These are phyloP conservation scores for Lasioglossum figueresi DNA, from an alignment of 2,888 invertebrate species.

Conservation along the genomic window DNA sequence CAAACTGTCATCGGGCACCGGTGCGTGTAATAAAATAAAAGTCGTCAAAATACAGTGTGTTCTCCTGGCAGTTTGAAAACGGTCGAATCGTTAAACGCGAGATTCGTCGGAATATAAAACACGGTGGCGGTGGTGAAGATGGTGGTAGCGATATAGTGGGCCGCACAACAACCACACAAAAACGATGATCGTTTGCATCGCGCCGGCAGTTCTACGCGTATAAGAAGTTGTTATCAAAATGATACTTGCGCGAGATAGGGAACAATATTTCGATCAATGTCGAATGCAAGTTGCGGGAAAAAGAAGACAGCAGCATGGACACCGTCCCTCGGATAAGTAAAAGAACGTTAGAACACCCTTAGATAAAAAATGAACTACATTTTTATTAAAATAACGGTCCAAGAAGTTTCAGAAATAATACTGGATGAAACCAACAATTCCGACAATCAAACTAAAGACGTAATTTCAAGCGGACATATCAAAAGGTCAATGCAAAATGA, in stretches of 20 bases:
- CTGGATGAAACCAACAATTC: too few relatives aligned
- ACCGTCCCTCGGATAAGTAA: neutral
- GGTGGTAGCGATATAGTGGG: slow-evolving; percentile 2
- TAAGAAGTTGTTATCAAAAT: slow-evolving; percentile 1
- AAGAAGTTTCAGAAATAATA: too few relatives aligned
- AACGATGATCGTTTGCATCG: neutral
- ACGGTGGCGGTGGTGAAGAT: neutral
- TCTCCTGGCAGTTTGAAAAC: neutral
- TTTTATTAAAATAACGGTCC: neutral
- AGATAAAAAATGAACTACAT: neutral
- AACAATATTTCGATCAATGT: slow-evolving; percentile 18
- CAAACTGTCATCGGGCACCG: neutral
- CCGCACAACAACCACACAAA: neutral
- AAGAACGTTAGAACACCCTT: neutral
- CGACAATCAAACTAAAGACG: neutral
- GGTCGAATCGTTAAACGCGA: slow-evolving; percentile 2
- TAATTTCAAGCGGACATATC: too few relatives aligned
- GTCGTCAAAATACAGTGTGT: neutral
- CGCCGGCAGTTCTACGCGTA: neutral
- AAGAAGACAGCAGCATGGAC: neutral
- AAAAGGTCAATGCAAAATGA: too few relatives aligned
- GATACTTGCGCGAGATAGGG: slow-evolving; percentile 13
- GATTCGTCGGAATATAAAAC: slow-evolving; percentile 1
- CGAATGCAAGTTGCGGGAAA: slow-evolving; percentile 1
- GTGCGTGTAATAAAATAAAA: neutral